Evolutionary conservation across 2,888 invertebrate genomes (phyloP), one percentile per base, ranked within the genome.

Genomic region (Spilarctia lutea): DNA sequence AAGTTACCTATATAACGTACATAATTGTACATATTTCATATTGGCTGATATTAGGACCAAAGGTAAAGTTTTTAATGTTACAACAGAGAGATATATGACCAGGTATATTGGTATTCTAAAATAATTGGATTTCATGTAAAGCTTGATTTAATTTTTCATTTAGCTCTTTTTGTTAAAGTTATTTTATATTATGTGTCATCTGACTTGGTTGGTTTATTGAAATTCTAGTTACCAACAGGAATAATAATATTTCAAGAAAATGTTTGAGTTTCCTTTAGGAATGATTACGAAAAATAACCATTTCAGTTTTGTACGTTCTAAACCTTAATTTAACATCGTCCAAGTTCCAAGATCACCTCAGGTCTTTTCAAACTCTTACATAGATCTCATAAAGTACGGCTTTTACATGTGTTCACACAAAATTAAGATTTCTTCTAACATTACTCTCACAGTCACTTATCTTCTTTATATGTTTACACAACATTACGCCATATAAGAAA

Each of bases 401-500:
- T 72, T 18, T n/a, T 45, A 52, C 67, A 76, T 77, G 79, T 78
- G 75, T 76, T 80, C 72, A 68, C 69, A 73, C 71, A 70, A 82
- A 80, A 79, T 80, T 63, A 84, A 81, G 76, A 68, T 82, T 78
- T 75, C 73, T 75, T 65, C 52, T 52, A 66, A 83, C 79, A 76
- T 85, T 74, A 77, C 73, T 76, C 70, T 74, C 24, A 45, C 68
- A 79, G 79, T 78, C 81, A 84, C 75, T 74, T 83, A 85, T 87
- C 81, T 84, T 79, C 77, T 88, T 87, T 88, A 88, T 85, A 85
- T 79, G 85, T 86, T 86, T 88, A 87, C 88, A 88, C 79, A 86
- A 87, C 87, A 88, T 89, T 88, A 87, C 81, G 75, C 82, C 82
- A 85, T 79, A 81, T 88, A 84, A 84, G 85, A 83, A 88, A 88